Evolutionary conservation across 2,888 invertebrate species (phyloP).

Genomic region (Ectobius pallidus): DNA sequence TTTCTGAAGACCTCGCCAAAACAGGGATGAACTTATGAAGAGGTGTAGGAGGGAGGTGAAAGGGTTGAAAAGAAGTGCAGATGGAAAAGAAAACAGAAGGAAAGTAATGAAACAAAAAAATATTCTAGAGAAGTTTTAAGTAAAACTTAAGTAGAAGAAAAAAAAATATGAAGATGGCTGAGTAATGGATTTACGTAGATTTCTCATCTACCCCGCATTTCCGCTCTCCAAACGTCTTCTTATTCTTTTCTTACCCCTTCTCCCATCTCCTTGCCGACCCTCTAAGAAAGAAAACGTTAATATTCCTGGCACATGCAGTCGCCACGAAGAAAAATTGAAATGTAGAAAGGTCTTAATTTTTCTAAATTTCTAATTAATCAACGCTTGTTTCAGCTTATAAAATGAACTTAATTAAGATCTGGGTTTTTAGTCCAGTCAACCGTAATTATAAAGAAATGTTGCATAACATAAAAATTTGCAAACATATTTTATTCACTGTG

Average conservation of each 20-base stretch:
- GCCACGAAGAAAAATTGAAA: not conserved
- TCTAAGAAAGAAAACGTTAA: conserved; percentile 5
- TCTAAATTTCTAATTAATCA: conserved; percentile 21
- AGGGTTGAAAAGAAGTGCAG: conserved; percentile 13
- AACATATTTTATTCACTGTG: no score
- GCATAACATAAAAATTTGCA: no score
- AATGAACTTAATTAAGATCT: not conserved
- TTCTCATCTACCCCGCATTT: not conserved
- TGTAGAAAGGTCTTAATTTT: conserved; percentile 18
- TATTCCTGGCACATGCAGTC: conserved; percentile 9
- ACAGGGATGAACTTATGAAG: conserved; percentile 28
- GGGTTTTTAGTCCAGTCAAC: not conserved
- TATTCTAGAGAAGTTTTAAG: conserved; percentile 11
- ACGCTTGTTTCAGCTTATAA: conserved; percentile 15
- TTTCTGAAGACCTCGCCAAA: conserved; percentile 40
- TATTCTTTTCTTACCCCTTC: conserved; percentile 1
- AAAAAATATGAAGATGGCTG: conserved; percentile 20
- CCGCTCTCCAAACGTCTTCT: not conserved
- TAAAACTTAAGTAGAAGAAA: conserved; percentile 25
- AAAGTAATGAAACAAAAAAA: conserved; percentile 8
- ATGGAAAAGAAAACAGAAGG: conserved; percentile 2
- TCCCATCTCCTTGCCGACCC: not conserved
- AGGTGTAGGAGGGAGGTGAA: conserved; percentile 32
- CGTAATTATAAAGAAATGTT: no score
- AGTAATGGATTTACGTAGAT: conserved; percentile 27